phyloP scores from a whole-genome alignment of 2,888 invertebrate species.

The Cephus sareptanus region DNA sequence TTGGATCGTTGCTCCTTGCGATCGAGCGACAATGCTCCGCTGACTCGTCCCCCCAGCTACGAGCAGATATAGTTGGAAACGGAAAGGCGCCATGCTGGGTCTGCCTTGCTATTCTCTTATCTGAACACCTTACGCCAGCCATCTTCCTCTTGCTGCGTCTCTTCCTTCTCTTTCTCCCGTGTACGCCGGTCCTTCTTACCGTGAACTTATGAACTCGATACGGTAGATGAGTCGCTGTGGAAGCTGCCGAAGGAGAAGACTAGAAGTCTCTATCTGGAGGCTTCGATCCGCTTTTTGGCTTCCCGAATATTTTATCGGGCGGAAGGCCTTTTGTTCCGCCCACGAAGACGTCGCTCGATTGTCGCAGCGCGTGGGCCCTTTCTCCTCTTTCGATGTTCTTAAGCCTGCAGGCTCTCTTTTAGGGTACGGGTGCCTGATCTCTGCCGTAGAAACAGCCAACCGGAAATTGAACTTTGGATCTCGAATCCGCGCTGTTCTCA shows the following conservation, averaged over 20 bases:
- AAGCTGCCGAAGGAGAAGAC: background rate
- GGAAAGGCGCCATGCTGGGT: background rate
- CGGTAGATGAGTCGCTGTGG: background rate
- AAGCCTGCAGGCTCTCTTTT: constrained; percentile 15
- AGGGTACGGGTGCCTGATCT: background rate
- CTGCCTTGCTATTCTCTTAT: background rate
- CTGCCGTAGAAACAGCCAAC: background rate
- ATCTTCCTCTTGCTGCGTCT: background rate
- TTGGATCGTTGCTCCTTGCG: constrained; percentile 1
- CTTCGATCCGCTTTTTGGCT: constrained; percentile 19
- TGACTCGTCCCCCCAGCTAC: background rate
- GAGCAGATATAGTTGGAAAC: background rate
- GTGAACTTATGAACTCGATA: constrained; percentile 19
- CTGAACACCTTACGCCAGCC: background rate
- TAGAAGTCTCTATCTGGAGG: constrained; percentile 25
- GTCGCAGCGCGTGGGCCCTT: constrained; percentile 37
- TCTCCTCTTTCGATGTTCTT: constrained; percentile 21
- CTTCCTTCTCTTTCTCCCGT: background rate
- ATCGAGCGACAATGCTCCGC: constrained; percentile 3
- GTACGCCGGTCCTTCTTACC: constrained; percentile 1
- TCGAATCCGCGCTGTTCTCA: background rate
- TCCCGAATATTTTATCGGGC: constrained; percentile 37
- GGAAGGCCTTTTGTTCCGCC: constrained; percentile 40
- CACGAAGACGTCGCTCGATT: constrained; percentile 29
- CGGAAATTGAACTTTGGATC: background rate